Evolutionary conservation across 2,113 vertebrate genomes (phyloP), one percentile per base, ranked within the genome.

Genomic region (Perca fluviatilis): DNA sequence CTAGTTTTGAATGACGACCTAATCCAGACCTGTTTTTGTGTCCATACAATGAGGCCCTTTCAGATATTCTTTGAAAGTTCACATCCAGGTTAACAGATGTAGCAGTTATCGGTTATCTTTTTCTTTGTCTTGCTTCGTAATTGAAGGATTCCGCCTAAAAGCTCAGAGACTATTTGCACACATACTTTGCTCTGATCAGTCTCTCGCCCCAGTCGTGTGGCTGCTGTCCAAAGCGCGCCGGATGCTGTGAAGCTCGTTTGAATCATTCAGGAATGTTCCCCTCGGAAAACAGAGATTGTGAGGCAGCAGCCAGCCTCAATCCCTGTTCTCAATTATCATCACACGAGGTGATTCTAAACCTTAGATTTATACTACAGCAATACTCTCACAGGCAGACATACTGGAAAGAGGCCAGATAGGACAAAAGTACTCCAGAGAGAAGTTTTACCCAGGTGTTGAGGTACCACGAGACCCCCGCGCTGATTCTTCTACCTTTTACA

Each of bases 321-420:
- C 80, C 67, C 93, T 95, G 94, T 93, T 95, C 91, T 89, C 81
- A 94, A 93, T 95, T 94, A 94, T 87, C 83, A 75, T 81, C 82
- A 50, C 84, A 71, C 8, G 84, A 85, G 79, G 87, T 88, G 87
- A 89, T 85, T 89, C 64, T 63, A 36, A 25, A 63, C 82, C 57
- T 83, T 46, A 89, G 89, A 91, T 93, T 90, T 92, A 92, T 88
- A 69, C 83, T 60, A 11, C 80, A 70, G 79, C 46, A 57, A 69
- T 30, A 57, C 77, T 84, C 69, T 84, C 69, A n/a, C 73, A 75
- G 84, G 73, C 77, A 79, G 54, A 77, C 76, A 1, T 7, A 8
- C 58, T 91, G 83, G 83, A 87, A 56, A 25, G 49, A 10, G 30
- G 82, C 77, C 84, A 88, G 77, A 70, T 80, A 19, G 74, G 72